Evolutionary conservation across 2,888 invertebrate species (phyloP).

Genomic region (Agrilus cyanescens): DNA sequence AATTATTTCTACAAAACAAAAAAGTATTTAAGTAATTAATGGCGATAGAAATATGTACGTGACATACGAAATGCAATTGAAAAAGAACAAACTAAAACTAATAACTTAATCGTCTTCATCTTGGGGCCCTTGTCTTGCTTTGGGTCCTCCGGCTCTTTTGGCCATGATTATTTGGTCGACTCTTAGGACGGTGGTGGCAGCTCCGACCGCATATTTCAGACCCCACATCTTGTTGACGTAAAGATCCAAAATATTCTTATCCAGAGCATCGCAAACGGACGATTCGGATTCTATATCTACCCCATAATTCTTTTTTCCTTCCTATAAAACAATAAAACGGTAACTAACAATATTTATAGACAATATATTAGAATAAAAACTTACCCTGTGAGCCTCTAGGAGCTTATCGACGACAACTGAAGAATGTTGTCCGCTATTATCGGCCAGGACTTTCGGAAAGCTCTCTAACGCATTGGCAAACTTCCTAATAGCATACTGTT

Average conservation of each 20-base stretch:
- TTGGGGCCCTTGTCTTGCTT: conserved; percentile 50
- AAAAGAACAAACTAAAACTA: too few relatives aligned
- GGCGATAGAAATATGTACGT: too few relatives aligned
- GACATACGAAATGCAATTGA: too few relatives aligned
- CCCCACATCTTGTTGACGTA: conserved; percentile 86
- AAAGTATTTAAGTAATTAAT: too few relatives aligned
- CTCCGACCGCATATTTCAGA: conserved; percentile 87
- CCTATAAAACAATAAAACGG: conserved; percentile 32
- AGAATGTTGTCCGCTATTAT: conserved; percentile 85
- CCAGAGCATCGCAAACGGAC: conserved; percentile 61
- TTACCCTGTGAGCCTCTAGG: conserved; percentile 79
- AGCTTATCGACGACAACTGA: conserved; percentile 80
- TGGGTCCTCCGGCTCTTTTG: conserved; percentile 92
- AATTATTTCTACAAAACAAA: too few relatives aligned
- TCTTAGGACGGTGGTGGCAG: conserved; percentile 83
- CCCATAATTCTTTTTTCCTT: conserved; percentile 63
- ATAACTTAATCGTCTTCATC: conserved; percentile 49
- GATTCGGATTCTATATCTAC: conserved; percentile 78
- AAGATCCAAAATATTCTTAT: conserved; percentile 71
- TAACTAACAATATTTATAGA: conserved; percentile 11
- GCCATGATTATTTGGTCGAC: conserved; percentile 99
- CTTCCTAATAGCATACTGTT: conserved; percentile 93
- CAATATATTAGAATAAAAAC: conserved; percentile 6
- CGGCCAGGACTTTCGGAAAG: conserved; percentile 85
- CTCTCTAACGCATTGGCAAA: conserved; percentile 82